Base-by-base conservation (phyloP, 2,888 invertebrate genomes). In the Argyresthia albistria region DNA sequence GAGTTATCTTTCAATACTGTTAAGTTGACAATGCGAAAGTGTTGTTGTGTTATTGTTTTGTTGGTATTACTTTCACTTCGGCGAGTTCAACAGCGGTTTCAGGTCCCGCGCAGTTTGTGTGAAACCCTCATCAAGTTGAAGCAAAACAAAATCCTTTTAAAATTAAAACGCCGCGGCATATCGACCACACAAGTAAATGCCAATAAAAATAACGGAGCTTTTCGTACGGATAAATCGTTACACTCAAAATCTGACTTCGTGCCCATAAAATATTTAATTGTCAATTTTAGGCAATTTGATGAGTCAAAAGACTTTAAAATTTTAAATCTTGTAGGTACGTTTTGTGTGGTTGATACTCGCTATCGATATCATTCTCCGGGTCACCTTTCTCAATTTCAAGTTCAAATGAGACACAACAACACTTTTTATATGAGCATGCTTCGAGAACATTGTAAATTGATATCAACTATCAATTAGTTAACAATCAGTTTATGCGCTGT, bases 181-280 rank as follows among this genome's bases (percentile, higher is more conserved):
- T 74, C 73, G 76, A 70, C 76, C 74, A 76, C 76, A 79, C 80
- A 81, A 80, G 74, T 73, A 69, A 67, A 59, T 59, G 56, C 73
- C 70, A 75, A 50, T 81, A 74, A 76, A 78, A 73, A 72, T 69
- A 81, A 81, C 80, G 79, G 81, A 69, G 70, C 63, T 58, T 56
- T 54, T 60, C 50, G 25, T 16, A 42, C 43, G 12, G 8, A 9
- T 12, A 60, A 63, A 68, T 65, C 62, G 64, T 61, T 65, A 60
- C 61, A 65, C 56, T 61, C 63, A 61, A 58, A 65, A 61, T 61
- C 60, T 58, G 60, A 63, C 60, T 65, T 74, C 81, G 81, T 83
- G 83, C 63, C 72, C 61, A 79, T 82, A 74, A 80, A 25, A 25
- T 25, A 25, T 25, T 10, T 49, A 37, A 49, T 49, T 14, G 45